Conservation (phyloP, 2,113 vertebrate species). For the Pithys albifrons region DNA sequence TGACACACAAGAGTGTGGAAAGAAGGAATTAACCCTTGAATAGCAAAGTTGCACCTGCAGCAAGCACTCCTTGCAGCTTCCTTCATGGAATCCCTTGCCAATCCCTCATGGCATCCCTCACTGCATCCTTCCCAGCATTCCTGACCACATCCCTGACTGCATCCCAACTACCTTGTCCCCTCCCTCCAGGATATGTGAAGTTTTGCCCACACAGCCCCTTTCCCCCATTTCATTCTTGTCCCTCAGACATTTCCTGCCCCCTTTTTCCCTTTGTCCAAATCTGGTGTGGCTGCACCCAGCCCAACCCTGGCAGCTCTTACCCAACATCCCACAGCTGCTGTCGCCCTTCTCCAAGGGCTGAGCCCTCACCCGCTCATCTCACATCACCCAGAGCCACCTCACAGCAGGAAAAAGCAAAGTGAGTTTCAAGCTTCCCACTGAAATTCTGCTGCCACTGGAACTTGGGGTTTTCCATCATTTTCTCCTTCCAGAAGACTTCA, state of each 20-base stretch:
- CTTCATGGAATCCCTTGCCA: too few species aligned
- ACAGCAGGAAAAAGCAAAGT: accelerated
- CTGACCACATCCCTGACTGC: too few species aligned
- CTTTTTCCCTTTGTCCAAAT: background rate
- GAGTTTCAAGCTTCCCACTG: accelerated
- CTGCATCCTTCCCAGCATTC: too few species aligned
- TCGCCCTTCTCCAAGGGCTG: background rate
- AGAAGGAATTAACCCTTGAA: background rate
- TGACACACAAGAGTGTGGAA: accelerated
- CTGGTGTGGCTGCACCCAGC: accelerated
- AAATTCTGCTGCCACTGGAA: accelerated
- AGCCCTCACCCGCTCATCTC: background rate
- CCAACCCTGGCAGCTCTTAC: background rate
- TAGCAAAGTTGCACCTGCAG: background rate
- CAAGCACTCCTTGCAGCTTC: too few species aligned
- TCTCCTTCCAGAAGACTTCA: accelerated
- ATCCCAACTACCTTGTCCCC: too few species aligned
- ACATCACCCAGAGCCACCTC: accelerated
- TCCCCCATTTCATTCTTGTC: accelerated
- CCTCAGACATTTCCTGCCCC: accelerated
- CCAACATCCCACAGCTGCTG: accelerated
- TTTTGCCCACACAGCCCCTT: background rate
- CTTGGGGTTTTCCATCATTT: accelerated
- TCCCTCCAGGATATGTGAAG: background rate
- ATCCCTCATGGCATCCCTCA: too few species aligned